These are phyloP conservation scores for Caenorhabditis macrosperma DNA, from an alignment of 2,888 invertebrate species.

Conservation along the genomic window DNA sequence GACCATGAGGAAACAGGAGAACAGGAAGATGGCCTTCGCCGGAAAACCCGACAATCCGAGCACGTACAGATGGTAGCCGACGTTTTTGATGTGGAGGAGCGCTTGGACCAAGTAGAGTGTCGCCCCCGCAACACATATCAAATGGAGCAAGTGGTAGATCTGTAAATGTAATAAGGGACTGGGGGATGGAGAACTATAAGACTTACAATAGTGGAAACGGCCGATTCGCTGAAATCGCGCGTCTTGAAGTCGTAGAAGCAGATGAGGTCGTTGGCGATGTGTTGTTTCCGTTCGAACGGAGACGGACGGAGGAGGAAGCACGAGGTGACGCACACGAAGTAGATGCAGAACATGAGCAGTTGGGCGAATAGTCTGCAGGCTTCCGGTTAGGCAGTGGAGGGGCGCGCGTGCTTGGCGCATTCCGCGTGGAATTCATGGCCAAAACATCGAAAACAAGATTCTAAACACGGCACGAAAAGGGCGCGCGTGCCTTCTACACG, in stretches of 20 bases:
- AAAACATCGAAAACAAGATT: too few species aligned
- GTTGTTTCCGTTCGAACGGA: conserved; percentile 68
- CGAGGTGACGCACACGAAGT: conserved; percentile 90
- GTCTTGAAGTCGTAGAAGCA: conserved; percentile 51
- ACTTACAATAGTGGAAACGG: conserved; percentile 43
- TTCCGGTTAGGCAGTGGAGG: too few species aligned
- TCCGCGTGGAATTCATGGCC: too few species aligned
- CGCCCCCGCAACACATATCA: conserved; percentile 88
- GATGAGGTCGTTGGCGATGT: conserved; percentile 47
- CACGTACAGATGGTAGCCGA: conserved; percentile 94
- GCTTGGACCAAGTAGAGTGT: conserved; percentile 82
- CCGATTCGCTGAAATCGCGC: conserved; percentile 36
- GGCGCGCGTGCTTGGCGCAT: too few species aligned
- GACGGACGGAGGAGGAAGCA: conserved; percentile 92
- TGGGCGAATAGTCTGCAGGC: conserved; percentile 81
- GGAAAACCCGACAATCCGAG: conserved; percentile 93
- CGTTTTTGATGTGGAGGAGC: conserved; percentile 84
- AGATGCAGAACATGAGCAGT: conserved; percentile 91
- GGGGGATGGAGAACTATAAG: too few species aligned
- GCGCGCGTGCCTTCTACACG: too few species aligned
- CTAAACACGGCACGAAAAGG: too few species aligned
- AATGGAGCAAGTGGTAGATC: conserved; percentile 84
- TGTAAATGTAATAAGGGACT: conserved; percentile 20
- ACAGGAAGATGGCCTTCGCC: conserved; percentile 92
- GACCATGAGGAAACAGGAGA: conserved; percentile 92